A percentile compares a stretch with the other conserved stretches of the same genome.
These are phyloP conservation scores for Ochropleura plecta DNA, from an alignment of 2,888 invertebrate genomes.

Conservation along the genomic window DNA sequence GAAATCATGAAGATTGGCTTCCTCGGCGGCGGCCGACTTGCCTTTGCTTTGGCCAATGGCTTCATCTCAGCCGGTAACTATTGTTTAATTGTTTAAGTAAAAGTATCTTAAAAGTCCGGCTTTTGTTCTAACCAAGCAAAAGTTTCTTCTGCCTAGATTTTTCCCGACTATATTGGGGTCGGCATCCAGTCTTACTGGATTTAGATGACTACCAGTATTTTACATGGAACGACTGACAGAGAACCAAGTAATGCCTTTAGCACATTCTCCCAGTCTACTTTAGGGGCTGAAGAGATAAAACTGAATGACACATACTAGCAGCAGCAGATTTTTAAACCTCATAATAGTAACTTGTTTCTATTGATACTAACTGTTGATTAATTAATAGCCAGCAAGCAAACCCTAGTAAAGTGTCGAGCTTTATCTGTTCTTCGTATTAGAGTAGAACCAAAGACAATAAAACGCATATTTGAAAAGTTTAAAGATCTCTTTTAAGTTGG, in stretches of 20 bases:
- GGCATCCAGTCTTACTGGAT: no score
- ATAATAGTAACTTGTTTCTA: not conserved
- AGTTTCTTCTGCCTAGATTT: not conserved
- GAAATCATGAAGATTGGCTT: slow-evolving; percentile 95
- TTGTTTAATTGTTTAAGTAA: slow-evolving; percentile 45
- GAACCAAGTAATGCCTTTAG: not conserved
- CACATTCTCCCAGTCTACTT: not conserved
- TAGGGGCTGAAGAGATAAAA: not conserved
- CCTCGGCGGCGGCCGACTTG: slow-evolving; percentile 97
- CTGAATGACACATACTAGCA: no score
- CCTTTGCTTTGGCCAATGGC: slow-evolving; percentile 97
- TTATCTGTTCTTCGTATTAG: not conserved
- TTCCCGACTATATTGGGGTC: no score
- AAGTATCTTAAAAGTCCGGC: not conserved
- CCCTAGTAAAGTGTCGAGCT: not conserved
- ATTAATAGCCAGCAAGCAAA: no score
- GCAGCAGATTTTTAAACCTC: no score
- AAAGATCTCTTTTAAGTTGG: not conserved
- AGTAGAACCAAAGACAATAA: not conserved
- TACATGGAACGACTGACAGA: no score
- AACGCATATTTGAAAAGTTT: not conserved
- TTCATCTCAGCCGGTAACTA: slow-evolving; percentile 95
- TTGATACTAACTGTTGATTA: no score
- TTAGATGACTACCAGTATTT: no score
- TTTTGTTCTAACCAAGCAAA: not conserved